Percentiles rank a stretch among this genome's conserved stretches.
Conservation (phyloP, 1,140 invertebrate genomes). For the Globodera ellingtonae region DNA sequence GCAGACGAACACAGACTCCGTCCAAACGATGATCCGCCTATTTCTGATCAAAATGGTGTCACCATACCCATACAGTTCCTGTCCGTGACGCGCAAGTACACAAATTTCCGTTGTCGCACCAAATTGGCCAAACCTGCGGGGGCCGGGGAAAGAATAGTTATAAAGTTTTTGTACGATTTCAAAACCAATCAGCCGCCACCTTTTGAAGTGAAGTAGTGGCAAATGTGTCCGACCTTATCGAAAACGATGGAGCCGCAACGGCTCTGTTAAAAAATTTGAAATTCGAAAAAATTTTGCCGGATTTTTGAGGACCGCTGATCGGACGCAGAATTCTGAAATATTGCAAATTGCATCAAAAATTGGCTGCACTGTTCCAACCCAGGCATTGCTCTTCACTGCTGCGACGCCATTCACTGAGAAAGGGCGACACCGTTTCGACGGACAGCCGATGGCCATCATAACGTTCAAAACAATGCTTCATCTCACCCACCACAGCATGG, state of each 20-base stretch:
- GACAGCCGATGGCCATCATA: background rate
- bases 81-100: slow-evolving; percentile 1
- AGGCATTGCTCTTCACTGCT: background rate
- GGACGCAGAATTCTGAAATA: slow-evolving; percentile 13
- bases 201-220: slow-evolving; percentile 13
- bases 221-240: slow-evolving; percentile 19
- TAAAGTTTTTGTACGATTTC: too few species aligned
- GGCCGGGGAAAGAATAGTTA: too few species aligned
- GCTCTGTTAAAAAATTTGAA: slow-evolving; percentile 10
- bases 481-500: background rate
- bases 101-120: slow-evolving; percentile 18
- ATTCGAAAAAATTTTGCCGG: background rate
- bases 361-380: background rate
- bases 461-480: slow-evolving; percentile 14
- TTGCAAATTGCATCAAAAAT: background rate
- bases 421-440: background rate
- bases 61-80: background rate
- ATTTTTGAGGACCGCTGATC: slow-evolving; percentile 16
- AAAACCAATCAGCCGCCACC: too few species aligned
- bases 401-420: slow-evolving; percentile 22
- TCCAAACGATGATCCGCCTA: background rate
- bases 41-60: background rate
- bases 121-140: background rate
- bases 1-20: too few species aligned
- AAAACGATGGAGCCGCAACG: slow-evolving; percentile 14